Evolutionary conservation across 2,797 vertebrate genomes (phyloP).

Genomic region (Manis pentadactyla): DNA sequence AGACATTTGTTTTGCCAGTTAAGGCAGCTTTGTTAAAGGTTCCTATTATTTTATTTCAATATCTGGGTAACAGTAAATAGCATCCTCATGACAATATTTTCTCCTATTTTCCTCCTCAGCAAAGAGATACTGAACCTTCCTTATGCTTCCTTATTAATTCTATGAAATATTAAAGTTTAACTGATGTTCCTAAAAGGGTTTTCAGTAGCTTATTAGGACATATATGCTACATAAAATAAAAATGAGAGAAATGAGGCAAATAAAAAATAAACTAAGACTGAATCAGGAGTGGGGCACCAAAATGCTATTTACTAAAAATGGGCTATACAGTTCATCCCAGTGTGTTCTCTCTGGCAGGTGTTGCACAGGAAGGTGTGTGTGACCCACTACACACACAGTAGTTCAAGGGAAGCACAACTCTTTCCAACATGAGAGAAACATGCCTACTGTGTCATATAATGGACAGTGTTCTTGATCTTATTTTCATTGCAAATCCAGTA

Average conservation of each 20-base stretch:
- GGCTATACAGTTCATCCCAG: neutral
- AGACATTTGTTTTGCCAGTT: neutral
- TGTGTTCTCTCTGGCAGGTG: neutral
- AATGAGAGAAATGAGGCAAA: neutral
- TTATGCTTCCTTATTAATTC: neutral
- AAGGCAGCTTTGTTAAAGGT: neutral
- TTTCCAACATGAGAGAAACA: neutral
- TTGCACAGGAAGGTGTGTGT: neutral
- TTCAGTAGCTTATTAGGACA: neutral
- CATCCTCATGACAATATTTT: neutral
- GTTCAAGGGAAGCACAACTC: neutral
- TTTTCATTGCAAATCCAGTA: too few species aligned
- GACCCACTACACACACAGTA: neutral
- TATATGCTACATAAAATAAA: neutral
- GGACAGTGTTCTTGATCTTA: too few species aligned
- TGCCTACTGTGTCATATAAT: neutral
- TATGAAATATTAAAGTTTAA: neutral
- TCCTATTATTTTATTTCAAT: neutral
- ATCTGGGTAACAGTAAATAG: neutral
- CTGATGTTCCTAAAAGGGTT: neutral
- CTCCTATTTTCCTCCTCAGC: neutral
- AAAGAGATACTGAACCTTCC: neutral
- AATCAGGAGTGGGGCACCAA: neutral
- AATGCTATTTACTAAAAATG: neutral
- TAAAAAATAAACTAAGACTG: neutral